Base-by-base conservation (phyloP, 2,888 invertebrate species). In the Eilema caniola region DNA sequence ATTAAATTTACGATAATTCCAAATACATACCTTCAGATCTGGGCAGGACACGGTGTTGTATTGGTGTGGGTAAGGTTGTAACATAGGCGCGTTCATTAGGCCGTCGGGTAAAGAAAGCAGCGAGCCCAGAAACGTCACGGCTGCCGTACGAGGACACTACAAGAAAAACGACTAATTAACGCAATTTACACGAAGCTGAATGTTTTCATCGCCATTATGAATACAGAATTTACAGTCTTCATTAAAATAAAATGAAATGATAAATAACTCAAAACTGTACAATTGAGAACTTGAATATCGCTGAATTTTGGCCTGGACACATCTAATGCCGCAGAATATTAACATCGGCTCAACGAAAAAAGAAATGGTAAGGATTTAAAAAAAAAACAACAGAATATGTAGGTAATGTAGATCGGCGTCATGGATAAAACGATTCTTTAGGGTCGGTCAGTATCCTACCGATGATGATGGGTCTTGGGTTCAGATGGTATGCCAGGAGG, bases 41-140 rank as follows among this genome's bases (percentile, higher is more conserved):
- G 97, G 97, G 90, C 97, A 97, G 16, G 96, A 96, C 24, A 95
- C 94, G 1, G 95, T 95, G 79, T 95, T 95, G 85, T 93, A 97
- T 78, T 95, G 97, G 86, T 93, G 97, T 2, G 96, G 95, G 75
- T 96, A 96, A 0, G 97, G 97, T 81, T 97, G 96, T 64, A 98
- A 92, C 89, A 97, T 97, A 2, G 97, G 97, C 62, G 97, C 95
- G 83, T 96, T 96, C 85, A 96, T 95, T 72, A 97, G 95, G 14
- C 96, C 96, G 80, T 97, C 96, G 0, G 98, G 98, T 79, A 98
- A 96, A 78, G 98, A 97, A 60, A 99, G 93, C 69, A 99, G 92
- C 1, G 98, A 97, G 0, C 99, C 99, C 47, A 99, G 95, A 74
- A 99, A 97, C 0, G 98, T 97, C 31, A 99, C 97, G 0, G 99